These are phyloP conservation scores for Ophion costatus DNA, from an alignment of 2,888 invertebrate genomes.

Conservation along the genomic window DNA sequence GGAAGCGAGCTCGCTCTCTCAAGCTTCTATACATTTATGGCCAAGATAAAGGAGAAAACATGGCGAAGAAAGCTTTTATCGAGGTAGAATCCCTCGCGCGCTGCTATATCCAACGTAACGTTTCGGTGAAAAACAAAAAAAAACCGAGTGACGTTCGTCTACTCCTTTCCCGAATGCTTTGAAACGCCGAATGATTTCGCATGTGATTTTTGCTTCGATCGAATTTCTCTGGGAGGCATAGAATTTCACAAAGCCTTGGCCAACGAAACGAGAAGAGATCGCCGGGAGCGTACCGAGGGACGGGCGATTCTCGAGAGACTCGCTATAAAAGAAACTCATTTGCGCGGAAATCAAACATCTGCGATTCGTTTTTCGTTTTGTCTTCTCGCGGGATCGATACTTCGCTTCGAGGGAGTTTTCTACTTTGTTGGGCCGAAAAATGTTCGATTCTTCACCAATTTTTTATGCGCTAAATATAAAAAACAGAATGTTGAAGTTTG, in stretches of 20 bases:
- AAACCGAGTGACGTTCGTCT: not conserved
- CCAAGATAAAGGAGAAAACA: not conserved
- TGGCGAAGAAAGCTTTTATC: slow-evolving; percentile 50
- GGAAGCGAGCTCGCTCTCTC: slow-evolving; percentile 3
- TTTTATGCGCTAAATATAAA: too few species aligned
- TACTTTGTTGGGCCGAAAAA: too few species aligned
- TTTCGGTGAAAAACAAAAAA: slow-evolving; percentile 43
- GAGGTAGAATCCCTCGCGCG: slow-evolving; percentile 35
- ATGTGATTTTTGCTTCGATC: not conserved
- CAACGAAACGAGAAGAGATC: too few species aligned
- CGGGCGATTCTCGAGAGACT: not conserved
- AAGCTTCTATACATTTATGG: not conserved
- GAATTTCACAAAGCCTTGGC: not conserved
- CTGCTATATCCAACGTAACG: slow-evolving; percentile 31
- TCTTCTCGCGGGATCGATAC: not conserved
- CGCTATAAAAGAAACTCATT: not conserved
- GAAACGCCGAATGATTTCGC: too few species aligned
- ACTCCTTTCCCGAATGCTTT: too few species aligned
- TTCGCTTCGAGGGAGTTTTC: too few species aligned
- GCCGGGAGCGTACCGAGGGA: too few species aligned
- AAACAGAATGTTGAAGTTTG: too few species aligned
- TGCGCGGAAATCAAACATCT: not conserved
- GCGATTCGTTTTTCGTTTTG: not conserved
- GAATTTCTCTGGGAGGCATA: not conserved
- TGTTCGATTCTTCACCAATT: too few species aligned